Evolutionary conservation across 2,888 invertebrate species (phyloP).

Genomic region (Mallateleia sp.): DNA sequence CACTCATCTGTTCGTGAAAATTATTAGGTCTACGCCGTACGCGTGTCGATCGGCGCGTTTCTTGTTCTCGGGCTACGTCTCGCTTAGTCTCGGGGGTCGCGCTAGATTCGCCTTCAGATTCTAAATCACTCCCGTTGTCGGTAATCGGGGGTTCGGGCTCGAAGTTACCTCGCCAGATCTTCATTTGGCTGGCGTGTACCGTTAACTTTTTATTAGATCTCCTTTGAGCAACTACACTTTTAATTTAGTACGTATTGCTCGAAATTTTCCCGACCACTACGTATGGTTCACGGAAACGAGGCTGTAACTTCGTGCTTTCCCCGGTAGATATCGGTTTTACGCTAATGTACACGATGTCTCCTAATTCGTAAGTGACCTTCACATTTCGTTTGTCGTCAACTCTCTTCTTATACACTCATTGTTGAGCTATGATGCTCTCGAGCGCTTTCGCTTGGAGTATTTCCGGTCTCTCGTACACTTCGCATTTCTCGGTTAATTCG

Average conservation of each 20-base stretch:
- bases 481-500: not conserved
- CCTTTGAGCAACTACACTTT: slow-evolving; percentile 4
- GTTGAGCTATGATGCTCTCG: no score
- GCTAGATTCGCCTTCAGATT: no score
- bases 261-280: slow-evolving; percentile 31
- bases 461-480: not conserved
- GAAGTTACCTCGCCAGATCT: slow-evolving; percentile 8
- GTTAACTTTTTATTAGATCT: slow-evolving; percentile 2
- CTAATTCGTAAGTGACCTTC: no score
- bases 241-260: slow-evolving; percentile 31
- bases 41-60: no score
- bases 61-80: no score
- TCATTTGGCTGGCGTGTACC: slow-evolving; percentile 12
- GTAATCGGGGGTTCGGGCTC: no score
- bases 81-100: no score
- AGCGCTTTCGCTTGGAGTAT: slow-evolving; percentile 6
- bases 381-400: not conserved
- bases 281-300: slow-evolving; percentile 18
- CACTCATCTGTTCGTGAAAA: no score
- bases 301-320: slow-evolving; percentile 17
- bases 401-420: slow-evolving; percentile 4
- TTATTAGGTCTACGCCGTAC: no score
- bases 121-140: no score
- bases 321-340: slow-evolving; percentile 13
- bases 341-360: slow-evolving; percentile 29